These are phyloP conservation scores for Drosophila aldrichi DNA, from an alignment of 2,888 invertebrate species.

Conservation along the genomic window DNA sequence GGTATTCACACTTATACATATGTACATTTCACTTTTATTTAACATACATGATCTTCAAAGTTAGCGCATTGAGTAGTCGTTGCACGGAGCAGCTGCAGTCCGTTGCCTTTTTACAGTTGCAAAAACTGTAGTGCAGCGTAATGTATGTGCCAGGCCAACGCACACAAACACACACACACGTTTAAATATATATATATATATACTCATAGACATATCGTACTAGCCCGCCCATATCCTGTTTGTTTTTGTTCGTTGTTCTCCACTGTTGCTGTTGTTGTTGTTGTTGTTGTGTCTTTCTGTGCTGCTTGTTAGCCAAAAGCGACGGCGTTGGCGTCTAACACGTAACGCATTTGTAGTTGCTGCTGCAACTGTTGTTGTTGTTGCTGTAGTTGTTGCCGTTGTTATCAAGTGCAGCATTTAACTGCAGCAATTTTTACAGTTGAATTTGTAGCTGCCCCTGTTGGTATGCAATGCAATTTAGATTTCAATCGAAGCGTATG, in stretches of 20 bases:
- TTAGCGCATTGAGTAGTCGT: constrained; percentile 13
- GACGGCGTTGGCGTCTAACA: constrained; percentile 61
- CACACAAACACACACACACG: constrained; percentile 17
- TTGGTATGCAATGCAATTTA: constrained; percentile 69
- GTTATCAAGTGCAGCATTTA: constrained; percentile 74
- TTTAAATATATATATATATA: not conserved
- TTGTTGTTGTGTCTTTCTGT: constrained; percentile 38
- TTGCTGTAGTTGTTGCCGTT: constrained; percentile 41
- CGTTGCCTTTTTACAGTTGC: constrained; percentile 59
- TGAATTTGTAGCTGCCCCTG: constrained; percentile 64
- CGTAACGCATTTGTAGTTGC: constrained; percentile 61
- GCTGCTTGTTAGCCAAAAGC: constrained; percentile 65
- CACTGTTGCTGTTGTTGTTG: constrained; percentile 31
- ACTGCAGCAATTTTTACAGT: constrained; percentile 76
- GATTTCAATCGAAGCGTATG: constrained; percentile 68
- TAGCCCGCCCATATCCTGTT: constrained; percentile 71
- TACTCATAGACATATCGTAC: constrained; percentile 43
- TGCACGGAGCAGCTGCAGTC: constrained; percentile 12
- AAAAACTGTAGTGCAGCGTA: constrained; percentile 66
- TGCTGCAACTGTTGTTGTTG: not conserved
- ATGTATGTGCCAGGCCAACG: constrained; percentile 42
- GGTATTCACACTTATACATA: too few species aligned
- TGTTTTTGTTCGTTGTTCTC: constrained; percentile 59
- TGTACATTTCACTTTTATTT: not conserved
- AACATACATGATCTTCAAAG: not conserved